Percentiles rank a stretch among this genome's conserved stretches.
These are phyloP conservation scores for Ridgeia piscesae DNA, from an alignment of 1,140 invertebrate species.

Conservation along the genomic window DNA sequence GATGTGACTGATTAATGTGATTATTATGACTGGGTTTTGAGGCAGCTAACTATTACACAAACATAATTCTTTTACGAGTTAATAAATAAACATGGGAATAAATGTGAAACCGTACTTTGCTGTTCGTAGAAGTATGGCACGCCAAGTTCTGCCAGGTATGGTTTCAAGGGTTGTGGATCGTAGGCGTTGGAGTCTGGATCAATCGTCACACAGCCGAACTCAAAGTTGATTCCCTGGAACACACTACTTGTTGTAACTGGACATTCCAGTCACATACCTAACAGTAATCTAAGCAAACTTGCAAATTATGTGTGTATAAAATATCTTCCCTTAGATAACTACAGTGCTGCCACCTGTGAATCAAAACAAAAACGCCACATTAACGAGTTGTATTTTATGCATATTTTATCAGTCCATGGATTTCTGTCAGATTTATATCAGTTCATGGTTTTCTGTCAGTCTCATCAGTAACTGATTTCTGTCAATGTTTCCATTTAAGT, in stretches of 20 bases:
- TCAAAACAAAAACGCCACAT: no score
- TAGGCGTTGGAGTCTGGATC: slow-evolving; percentile 67
- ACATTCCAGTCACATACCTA: no score
- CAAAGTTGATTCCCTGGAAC: slow-evolving; percentile 71
- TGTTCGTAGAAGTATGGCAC: slow-evolving; percentile 76
- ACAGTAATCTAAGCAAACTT: no score
- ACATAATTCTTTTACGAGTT: background rate
- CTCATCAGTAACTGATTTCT: background rate
- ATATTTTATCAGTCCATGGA: no score
- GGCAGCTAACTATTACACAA: no score
- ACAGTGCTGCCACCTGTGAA: background rate
- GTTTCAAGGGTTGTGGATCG: slow-evolving; percentile 69
- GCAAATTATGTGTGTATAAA: no score
- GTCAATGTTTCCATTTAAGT: background rate
- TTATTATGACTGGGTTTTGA: no score
- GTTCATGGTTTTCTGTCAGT: background rate
- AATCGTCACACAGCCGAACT: slow-evolving; percentile 75
- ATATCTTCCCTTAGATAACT: no score
- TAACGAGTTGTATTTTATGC: no score
- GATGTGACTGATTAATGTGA: no score
- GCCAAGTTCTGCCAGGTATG: slow-evolving; percentile 69
- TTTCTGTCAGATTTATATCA: background rate
- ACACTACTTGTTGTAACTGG: background rate
- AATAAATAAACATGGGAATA: background rate
- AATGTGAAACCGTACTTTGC: slow-evolving; percentile 52